Evolutionary conservation across 1,140 invertebrate genomes (phyloP).

Genomic region (Drosophila fuyamai): DNA sequence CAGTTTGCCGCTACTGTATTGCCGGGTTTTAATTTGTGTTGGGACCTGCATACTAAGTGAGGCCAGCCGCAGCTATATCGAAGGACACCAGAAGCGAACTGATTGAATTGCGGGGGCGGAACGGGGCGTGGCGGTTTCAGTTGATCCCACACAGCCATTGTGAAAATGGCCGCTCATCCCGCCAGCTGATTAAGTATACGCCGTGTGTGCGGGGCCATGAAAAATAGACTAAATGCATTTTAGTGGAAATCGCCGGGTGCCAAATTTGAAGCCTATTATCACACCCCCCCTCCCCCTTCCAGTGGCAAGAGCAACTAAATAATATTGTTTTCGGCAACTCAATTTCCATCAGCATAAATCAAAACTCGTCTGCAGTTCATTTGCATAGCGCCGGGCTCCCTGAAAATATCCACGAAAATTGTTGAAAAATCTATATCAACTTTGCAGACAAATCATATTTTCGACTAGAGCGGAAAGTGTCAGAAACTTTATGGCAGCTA

Average conservation of each 20-base stretch:
- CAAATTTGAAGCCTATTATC: constrained; percentile 28
- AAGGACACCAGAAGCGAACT: constrained; percentile 10
- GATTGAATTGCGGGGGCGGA: constrained; percentile 52
- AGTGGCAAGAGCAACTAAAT: not conserved
- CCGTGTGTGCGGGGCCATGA: constrained; percentile 22
- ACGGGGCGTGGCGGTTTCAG: constrained; percentile 12
- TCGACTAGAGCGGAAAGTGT: constrained; percentile 1
- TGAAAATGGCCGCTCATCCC: constrained; percentile 6
- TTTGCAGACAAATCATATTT: constrained; percentile 53
- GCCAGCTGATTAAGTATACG: constrained; percentile 52
- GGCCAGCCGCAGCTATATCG: constrained; percentile 9
- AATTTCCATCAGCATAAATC: constrained; percentile 46
- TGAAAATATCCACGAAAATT: constrained; percentile 11
- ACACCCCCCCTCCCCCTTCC: not conserved
- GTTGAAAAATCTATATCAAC: constrained; percentile 41
- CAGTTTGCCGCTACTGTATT: constrained; percentile 35
- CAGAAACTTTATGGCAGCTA: constrained; percentile 16
- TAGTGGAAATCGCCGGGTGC: constrained; percentile 1
- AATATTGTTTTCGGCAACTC: constrained; percentile 24
- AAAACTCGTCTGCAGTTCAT: constrained; percentile 26
- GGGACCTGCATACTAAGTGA: constrained; percentile 70
- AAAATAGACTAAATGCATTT: constrained; percentile 47
- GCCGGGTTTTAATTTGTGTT: constrained; percentile 70
- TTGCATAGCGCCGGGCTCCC: constrained; percentile 4
- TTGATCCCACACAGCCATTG: constrained; percentile 41